A percentile compares a stretch with the other conserved stretches of the same genome.
Evolutionary conservation across 1,140 invertebrate genomes (phyloP).

Genomic region (Bombus waltoni): DNA sequence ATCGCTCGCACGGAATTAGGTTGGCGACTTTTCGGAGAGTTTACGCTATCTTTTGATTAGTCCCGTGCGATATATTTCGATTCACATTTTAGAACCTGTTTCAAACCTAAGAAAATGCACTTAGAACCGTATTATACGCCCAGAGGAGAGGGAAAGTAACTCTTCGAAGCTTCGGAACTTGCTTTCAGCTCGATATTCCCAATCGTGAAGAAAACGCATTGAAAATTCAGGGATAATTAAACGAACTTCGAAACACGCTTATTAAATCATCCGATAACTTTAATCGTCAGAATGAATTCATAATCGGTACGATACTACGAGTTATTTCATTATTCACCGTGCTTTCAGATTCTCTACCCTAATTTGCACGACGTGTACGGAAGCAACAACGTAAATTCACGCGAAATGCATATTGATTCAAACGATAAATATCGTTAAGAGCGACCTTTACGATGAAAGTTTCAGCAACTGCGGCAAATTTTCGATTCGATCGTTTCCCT

Average conservation of each 20-base stretch:
- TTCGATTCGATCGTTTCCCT: too few species aligned
- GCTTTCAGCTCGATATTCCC: neutral
- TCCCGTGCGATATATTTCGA: neutral
- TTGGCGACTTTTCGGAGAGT: neutral
- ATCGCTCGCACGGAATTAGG: neutral
- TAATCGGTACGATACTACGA: neutral
- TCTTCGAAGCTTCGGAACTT: neutral
- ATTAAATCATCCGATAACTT: neutral
- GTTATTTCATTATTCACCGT: neutral
- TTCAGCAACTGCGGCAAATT: too few species aligned
- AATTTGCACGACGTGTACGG: too few species aligned
- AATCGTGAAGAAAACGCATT: neutral
- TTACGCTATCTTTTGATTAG: neutral
- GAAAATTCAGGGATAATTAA: neutral
- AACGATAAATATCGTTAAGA: neutral
- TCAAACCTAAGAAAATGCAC: neutral
- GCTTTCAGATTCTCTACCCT: neutral
- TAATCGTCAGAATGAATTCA: neutral
- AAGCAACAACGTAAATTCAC: neutral
- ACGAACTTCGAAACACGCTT: neutral
- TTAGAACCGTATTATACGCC: neutral
- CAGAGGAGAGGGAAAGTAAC: neutral
- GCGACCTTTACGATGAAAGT: neutral
- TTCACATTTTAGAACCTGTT: neutral
- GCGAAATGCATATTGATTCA: neutral